These are phyloP conservation scores for Platyura marginata DNA, from an alignment of 1,140 invertebrate species.

Conservation along the genomic window DNA sequence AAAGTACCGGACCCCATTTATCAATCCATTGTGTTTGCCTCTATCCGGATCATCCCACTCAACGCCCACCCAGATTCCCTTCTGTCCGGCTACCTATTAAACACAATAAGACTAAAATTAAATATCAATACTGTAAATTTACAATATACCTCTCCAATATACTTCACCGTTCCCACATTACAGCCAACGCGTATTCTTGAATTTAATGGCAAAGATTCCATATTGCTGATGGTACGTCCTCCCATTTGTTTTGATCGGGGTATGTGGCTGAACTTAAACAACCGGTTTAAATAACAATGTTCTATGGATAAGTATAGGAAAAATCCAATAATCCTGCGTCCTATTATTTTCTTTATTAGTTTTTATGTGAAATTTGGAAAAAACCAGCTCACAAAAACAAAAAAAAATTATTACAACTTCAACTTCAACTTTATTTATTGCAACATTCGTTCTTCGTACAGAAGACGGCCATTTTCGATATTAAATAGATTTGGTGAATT, in stretches of 20 bases:
- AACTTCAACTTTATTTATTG: neutral
- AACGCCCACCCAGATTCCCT: constrained; percentile 64
- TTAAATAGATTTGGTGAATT: neutral
- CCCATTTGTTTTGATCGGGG: too few relatives aligned
- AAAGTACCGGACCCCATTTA: constrained; percentile 69
- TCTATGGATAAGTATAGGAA: too few relatives aligned
- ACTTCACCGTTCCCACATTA: constrained; percentile 27
- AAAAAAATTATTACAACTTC: neutral
- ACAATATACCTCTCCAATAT: constrained; percentile 23
- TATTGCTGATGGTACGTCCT: too few relatives aligned
- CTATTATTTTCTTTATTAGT: too few relatives aligned
- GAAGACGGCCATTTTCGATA: neutral
- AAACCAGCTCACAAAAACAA: too few relatives aligned
- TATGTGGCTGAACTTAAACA: too few relatives aligned
- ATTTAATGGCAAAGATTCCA: too few relatives aligned
- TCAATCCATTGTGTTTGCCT: constrained; percentile 79
- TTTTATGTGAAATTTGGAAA: too few relatives aligned
- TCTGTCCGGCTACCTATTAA: constrained; percentile 29
- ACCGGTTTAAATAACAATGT: too few relatives aligned
- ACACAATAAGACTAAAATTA: neutral
- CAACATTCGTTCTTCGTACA: neutral
- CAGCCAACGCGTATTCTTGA: constrained; percentile 19
- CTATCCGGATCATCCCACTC: constrained; percentile 80
- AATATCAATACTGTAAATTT: neutral
- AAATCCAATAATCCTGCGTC: too few relatives aligned